These are phyloP conservation scores for Nycteola revayana DNA, from an alignment of 2,888 invertebrate genomes.

Conservation along the genomic window DNA sequence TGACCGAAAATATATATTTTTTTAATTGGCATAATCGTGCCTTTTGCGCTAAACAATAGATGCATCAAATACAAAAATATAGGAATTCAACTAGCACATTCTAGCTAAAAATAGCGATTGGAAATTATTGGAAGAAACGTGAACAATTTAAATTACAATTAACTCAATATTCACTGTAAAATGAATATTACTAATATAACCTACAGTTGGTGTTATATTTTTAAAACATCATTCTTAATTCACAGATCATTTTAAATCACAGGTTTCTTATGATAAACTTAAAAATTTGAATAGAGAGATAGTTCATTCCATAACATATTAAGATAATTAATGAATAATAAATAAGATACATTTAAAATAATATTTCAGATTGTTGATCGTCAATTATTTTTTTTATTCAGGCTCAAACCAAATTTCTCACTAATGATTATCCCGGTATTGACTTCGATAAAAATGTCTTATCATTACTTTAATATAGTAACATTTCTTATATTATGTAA, in stretches of 20 bases:
- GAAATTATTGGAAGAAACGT: slow-evolving; percentile 46
- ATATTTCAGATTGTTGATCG: too few species aligned
- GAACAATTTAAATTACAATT: slow-evolving; percentile 8
- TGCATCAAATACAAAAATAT: slow-evolving; percentile 3
- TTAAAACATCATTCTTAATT: slow-evolving; percentile 9
- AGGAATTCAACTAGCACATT: slow-evolving; percentile 29
- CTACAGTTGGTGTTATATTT: slow-evolving; percentile 27
- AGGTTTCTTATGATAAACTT: slow-evolving; percentile 17
- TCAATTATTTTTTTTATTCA: too few species aligned
- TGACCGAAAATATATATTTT: too few species aligned
- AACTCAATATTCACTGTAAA: slow-evolving; percentile 2
- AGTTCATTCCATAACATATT: too few species aligned
- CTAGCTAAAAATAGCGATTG: slow-evolving; percentile 27
- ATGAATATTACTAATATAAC: slow-evolving; percentile 13
- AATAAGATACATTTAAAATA: too few species aligned
- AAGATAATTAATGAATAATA: too few species aligned
- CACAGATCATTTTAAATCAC: slow-evolving; percentile 40
- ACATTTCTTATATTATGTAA: too few species aligned
- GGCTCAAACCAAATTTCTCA: too few species aligned
- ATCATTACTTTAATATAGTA: too few species aligned
- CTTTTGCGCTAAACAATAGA: slow-evolving; percentile 1
- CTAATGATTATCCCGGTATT: too few species aligned
- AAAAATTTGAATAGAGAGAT: too few species aligned
- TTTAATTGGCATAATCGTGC: not conserved
- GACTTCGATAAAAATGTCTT: too few species aligned